phyloP scores from a whole-genome alignment of 2,113 vertebrate genomes.

The Tupaia tana region DNA sequence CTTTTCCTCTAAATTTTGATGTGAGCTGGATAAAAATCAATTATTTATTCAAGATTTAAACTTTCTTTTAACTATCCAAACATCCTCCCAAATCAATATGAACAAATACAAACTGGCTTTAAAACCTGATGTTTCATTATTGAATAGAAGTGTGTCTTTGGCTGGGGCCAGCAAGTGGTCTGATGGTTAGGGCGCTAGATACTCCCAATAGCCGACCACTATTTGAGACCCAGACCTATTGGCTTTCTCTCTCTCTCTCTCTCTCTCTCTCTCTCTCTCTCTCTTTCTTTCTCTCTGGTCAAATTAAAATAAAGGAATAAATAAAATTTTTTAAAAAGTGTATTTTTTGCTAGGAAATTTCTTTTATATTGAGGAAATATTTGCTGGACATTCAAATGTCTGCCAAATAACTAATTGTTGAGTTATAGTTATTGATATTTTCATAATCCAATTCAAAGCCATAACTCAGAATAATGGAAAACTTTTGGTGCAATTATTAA shows the following conservation, averaged over 20 bases:
- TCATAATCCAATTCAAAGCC: conserved; percentile 25
- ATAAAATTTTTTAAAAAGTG: too few relatives aligned
- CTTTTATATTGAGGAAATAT: neutral
- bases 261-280: too few relatives aligned
- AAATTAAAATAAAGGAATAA: too few relatives aligned
- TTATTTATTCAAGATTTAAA: conserved; percentile 29
- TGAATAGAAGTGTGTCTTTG: neutral
- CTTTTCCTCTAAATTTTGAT: conserved; percentile 30
- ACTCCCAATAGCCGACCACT: too few relatives aligned
- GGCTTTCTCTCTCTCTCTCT: too few relatives aligned
- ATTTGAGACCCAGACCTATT: too few relatives aligned
- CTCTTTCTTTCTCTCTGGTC: too few relatives aligned
- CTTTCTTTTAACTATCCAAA: neutral
- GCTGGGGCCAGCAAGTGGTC: too few relatives aligned
- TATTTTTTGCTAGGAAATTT: neutral
- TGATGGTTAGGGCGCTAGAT: too few relatives aligned
- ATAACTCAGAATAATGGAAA: neutral
- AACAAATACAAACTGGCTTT: conserved; percentile 9
- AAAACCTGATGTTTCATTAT: neutral
- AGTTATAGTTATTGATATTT: neutral
- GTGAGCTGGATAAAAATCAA: neutral
- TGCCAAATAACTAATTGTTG: neutral
- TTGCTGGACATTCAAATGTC: neutral
- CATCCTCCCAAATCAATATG: conserved; percentile 29
- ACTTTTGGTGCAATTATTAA: neutral